Evolutionary conservation across 2,797 vertebrate genomes (phyloP).

Genomic region (Mus spretus): DNA sequence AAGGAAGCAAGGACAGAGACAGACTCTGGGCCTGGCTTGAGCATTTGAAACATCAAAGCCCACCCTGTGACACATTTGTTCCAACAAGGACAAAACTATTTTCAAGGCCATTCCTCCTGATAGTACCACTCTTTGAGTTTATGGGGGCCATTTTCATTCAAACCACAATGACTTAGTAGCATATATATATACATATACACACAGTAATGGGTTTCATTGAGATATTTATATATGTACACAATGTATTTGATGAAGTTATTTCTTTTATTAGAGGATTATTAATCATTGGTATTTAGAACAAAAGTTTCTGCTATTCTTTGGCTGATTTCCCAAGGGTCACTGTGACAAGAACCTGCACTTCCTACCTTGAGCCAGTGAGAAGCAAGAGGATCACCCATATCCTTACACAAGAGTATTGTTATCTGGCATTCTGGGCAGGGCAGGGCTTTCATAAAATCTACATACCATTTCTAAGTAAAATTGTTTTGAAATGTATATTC

Average conservation of each 20-base stretch:
- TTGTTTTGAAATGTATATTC: not conserved
- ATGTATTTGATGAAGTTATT: not conserved
- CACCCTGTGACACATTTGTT: not conserved
- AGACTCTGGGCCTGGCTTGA: not conserved
- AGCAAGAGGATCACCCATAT: not conserved
- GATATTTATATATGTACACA: too few species aligned
- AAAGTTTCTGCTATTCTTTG: constrained; percentile 5
- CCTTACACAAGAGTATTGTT: not conserved
- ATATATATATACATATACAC: not conserved
- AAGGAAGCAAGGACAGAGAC: not conserved
- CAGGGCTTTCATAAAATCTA: not conserved
- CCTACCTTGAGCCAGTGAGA: not conserved
- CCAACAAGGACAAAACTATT: not conserved
- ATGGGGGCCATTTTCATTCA: not conserved
- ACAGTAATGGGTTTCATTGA: not conserved
- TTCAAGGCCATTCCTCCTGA: too few species aligned
- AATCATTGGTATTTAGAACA: not conserved
- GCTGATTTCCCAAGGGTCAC: not conserved
- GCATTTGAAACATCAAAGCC: not conserved
- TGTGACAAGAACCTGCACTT: constrained; percentile 2
- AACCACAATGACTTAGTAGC: not conserved
- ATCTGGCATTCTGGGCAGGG: not conserved
- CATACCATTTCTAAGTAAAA: not conserved
- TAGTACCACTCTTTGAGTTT: too few species aligned
- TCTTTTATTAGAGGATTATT: constrained; percentile 26